phyloP scores from a whole-genome alignment of 1,140 invertebrate genomes.

The Bactericera cockerelli region DNA sequence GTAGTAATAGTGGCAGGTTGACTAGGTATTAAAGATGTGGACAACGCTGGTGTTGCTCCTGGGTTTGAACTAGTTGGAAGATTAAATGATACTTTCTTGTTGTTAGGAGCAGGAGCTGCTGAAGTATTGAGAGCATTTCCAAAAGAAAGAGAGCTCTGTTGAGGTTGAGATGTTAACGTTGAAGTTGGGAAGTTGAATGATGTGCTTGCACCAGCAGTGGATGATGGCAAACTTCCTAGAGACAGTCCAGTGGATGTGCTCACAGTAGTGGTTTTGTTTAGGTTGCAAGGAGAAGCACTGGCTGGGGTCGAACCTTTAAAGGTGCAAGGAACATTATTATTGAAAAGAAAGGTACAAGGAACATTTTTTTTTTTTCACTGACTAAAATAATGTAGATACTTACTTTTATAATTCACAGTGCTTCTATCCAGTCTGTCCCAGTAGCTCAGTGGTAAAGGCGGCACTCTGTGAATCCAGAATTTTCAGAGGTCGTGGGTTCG shows the following conservation, averaged over 20 bases:
- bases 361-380: too few relatives aligned
- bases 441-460: too few relatives aligned
- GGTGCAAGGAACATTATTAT: too few relatives aligned
- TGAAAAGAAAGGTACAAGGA: too few relatives aligned
- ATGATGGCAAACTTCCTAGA: background rate
- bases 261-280: background rate
- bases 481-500: too few relatives aligned
- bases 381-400: too few relatives aligned
- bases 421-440: too few relatives aligned
- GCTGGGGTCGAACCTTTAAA: too few relatives aligned
- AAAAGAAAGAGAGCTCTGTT: background rate
- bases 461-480: too few relatives aligned
- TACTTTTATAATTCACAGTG: too few relatives aligned
- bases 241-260: background rate
- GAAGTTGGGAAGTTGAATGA: background rate
- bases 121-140: background rate
- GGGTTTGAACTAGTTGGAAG: too few relatives aligned
- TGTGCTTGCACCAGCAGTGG: background rate
- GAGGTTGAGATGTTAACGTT: background rate
- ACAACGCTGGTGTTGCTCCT: background rate
- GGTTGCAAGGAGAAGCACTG: background rate
- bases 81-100: background rate
- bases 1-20: background rate
- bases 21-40: background rate
- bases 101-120: background rate